Percentiles rank a stretch among this genome's conserved stretches.
These are phyloP conservation scores for Bombus difficillimus DNA, from an alignment of 1,140 invertebrate species.

Conservation along the genomic window DNA sequence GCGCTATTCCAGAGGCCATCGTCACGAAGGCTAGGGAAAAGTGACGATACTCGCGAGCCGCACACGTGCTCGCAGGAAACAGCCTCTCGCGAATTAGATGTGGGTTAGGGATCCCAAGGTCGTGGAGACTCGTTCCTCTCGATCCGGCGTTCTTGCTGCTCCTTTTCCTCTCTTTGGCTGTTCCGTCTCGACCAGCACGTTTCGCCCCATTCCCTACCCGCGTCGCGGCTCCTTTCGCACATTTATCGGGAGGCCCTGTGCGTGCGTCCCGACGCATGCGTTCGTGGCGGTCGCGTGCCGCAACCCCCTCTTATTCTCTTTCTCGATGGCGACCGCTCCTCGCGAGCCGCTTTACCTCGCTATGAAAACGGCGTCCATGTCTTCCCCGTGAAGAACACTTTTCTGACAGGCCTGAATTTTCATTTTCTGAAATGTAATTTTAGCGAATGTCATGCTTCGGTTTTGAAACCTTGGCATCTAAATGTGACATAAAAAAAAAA, in stretches of 20 bases:
- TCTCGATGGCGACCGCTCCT: slow-evolving; percentile 10
- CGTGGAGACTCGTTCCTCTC: slow-evolving; percentile 39
- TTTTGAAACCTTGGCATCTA: not conserved
- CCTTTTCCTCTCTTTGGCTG: slow-evolving; percentile 53
- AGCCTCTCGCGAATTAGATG: slow-evolving; percentile 57
- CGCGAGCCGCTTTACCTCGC: not conserved
- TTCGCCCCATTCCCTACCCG: slow-evolving; percentile 1
- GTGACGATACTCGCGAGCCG: not conserved
- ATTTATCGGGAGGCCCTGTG: slow-evolving; percentile 21
- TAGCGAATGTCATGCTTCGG: not conserved
- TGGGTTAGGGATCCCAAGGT: slow-evolving; percentile 67
- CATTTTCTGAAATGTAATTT: not conserved
- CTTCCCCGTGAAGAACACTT: not conserved
- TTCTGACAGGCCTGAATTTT: too few relatives aligned
- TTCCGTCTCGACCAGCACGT: slow-evolving; percentile 27
- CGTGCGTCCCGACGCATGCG: slow-evolving; percentile 54
- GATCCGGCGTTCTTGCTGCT: slow-evolving; percentile 17
- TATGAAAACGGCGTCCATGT: not conserved
- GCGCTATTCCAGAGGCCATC: not conserved
- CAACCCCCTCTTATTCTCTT: slow-evolving; percentile 34
- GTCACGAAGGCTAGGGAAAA: not conserved
- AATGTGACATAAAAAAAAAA: too few relatives aligned
- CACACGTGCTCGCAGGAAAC: not conserved
- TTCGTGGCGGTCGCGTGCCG: slow-evolving; percentile 63
- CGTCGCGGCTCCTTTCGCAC: slow-evolving; percentile 15